These are phyloP conservation scores for Campoletis raptor DNA, from an alignment of 2,888 invertebrate species.

Conservation along the genomic window DNA sequence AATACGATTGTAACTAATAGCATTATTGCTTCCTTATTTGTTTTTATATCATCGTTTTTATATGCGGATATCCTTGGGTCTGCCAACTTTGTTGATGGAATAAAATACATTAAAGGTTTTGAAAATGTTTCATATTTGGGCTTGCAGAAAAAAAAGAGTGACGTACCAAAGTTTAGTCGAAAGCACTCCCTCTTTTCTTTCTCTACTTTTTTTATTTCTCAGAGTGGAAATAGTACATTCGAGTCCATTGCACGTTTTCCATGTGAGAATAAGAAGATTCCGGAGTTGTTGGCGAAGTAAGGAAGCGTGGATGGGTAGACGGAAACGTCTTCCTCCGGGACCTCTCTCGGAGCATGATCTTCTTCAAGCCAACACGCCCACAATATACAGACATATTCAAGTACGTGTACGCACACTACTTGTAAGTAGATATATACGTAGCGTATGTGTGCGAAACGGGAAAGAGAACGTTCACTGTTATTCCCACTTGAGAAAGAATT, in stretches of 20 bases:
- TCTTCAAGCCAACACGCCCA: constrained; percentile 27
- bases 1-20: background rate
- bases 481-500: constrained; percentile 59
- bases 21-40: background rate
- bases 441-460: constrained; percentile 1
- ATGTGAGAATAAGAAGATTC: constrained; percentile 55
- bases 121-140: constrained; percentile 11
- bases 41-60: background rate
- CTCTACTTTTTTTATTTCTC: background rate
- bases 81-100: background rate
- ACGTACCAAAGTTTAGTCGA: constrained; percentile 11
- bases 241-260: constrained; percentile 61
- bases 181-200: constrained; percentile 5
- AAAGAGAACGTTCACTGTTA: constrained; percentile 53
- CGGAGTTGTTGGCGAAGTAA: constrained; percentile 28
- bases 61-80: background rate
- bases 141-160: background rate
- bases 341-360: constrained; percentile 58
- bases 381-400: constrained; percentile 2
- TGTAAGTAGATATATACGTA: background rate
- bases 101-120: background rate
- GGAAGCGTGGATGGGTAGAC: constrained; percentile 25
- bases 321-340: constrained; percentile 64
- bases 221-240: constrained; percentile 46
- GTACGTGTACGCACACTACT: background rate